Conservation (phyloP, 37 sponge, comb jelly and placozoan genomes). For the Cliona cf. orientalis region DNA sequence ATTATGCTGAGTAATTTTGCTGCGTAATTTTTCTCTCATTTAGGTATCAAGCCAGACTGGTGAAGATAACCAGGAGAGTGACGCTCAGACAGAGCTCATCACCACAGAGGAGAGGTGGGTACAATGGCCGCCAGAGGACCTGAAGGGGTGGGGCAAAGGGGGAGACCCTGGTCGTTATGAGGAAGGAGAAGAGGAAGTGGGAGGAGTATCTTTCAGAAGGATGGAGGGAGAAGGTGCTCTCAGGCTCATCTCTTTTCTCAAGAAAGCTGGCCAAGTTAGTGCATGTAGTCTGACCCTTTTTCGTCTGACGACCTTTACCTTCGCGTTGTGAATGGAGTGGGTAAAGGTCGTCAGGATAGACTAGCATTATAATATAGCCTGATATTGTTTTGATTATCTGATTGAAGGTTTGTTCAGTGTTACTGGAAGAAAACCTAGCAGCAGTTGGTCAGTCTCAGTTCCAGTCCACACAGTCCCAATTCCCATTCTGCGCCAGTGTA, state of each 20-base stretch:
- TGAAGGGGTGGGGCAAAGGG: slow-evolving; percentile 44
- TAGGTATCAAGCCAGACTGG: slow-evolving; percentile 81
- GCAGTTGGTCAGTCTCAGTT: background rate
- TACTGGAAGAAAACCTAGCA: slow-evolving; percentile 48
- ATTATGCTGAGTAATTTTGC: too few relatives aligned
- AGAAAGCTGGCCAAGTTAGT: slow-evolving; percentile 69
- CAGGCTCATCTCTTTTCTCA: slow-evolving; percentile 47
- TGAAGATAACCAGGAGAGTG: slow-evolving; percentile 80
- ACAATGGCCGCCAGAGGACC: slow-evolving; percentile 90
- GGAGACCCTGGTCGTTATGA: slow-evolving; percentile 57
- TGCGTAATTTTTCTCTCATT: too few relatives aligned
- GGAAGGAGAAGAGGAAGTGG: background rate
- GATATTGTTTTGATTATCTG: too few relatives aligned
- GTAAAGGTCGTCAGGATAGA: too few relatives aligned
- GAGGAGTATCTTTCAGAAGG: background rate
- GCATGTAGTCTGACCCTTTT: too few relatives aligned
- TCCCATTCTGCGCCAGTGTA: slow-evolving; percentile 37
- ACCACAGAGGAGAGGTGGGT: slow-evolving; percentile 57
- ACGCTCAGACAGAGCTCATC: slow-evolving; percentile 79
- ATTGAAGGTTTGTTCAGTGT: slow-evolving; percentile 29
- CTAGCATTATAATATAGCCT: too few relatives aligned
- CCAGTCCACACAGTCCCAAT: slow-evolving; percentile 24
- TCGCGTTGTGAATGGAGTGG: too few relatives aligned
- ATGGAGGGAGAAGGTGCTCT: slow-evolving; percentile 13
- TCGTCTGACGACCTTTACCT: too few relatives aligned